phyloP scores from a whole-genome alignment of 2,888 invertebrate genomes.

The Heliconius charithonia region DNA sequence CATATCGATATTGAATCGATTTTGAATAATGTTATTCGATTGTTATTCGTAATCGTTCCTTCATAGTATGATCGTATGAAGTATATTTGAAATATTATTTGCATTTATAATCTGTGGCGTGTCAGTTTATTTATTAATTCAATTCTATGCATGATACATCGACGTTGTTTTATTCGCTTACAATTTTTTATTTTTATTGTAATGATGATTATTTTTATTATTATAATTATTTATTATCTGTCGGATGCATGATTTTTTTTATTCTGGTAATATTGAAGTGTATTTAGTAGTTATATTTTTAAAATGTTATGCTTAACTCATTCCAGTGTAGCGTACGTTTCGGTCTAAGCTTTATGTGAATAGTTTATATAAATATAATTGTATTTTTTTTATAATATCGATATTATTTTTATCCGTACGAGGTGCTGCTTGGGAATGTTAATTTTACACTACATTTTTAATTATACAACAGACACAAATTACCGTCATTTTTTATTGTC shows the following conservation, averaged over 20 bases:
- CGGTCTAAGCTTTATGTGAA: constrained; percentile 77
- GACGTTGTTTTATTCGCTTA: constrained; percentile 72
- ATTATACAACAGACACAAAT: constrained; percentile 51
- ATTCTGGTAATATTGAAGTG: constrained; percentile 44
- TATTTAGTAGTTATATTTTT: constrained; percentile 53
- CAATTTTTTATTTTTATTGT: constrained; percentile 68
- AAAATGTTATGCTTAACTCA: constrained; percentile 74
- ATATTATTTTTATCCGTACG: constrained; percentile 65
- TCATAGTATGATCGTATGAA: constrained; percentile 5
- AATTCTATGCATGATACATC: constrained; percentile 63
- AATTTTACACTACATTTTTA: constrained; percentile 56
- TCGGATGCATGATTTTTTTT: constrained; percentile 50
- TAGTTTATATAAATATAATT: constrained; percentile 64
- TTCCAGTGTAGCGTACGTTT: constrained; percentile 78
- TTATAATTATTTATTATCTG: constrained; percentile 47
- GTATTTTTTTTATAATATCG: constrained; percentile 70
- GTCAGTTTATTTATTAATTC: constrained; percentile 48
- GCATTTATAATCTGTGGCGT: constrained; percentile 73
- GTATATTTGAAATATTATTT: constrained; percentile 51
- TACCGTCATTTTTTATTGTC: constrained; percentile 43
- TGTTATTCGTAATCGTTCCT: constrained; percentile 15
- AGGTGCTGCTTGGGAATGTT: constrained; percentile 72
- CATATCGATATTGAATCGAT: constrained; percentile 5
- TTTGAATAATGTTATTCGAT: neutral
- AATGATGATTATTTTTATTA: constrained; percentile 60